A percentile compares a stretch with the other conserved stretches of the same genome.
Conservation (phyloP, 2,888 invertebrate species). For the Ptychoptera albimana region DNA sequence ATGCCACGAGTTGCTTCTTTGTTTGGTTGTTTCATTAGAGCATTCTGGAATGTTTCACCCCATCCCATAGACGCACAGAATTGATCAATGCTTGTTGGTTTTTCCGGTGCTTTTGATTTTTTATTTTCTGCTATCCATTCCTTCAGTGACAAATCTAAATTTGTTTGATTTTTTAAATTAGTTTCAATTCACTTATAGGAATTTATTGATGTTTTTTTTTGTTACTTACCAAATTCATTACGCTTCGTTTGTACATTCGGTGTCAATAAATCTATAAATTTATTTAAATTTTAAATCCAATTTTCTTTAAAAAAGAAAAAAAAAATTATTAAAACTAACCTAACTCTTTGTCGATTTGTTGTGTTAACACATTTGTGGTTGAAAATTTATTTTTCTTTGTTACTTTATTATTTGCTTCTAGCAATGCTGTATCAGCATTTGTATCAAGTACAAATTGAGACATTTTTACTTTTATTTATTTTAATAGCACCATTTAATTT, state of each 20-base stretch:
- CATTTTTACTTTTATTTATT: conserved; percentile 13
- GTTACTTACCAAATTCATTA: no score
- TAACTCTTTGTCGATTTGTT: not conserved
- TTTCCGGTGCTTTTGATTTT: not conserved
- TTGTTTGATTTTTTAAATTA: no score
- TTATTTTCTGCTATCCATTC: no score
- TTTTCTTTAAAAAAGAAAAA: not conserved
- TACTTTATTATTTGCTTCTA: conserved; percentile 6
- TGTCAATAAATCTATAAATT: not conserved
- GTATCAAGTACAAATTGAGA: conserved; percentile 22
- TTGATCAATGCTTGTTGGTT: conserved; percentile 14
- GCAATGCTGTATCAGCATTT: conserved; percentile 19
- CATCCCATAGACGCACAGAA: conserved; percentile 15
- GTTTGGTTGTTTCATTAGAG: conserved; percentile 12
- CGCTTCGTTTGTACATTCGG: not conserved
- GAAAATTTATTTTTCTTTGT: not conserved
- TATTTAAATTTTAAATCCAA: not conserved
- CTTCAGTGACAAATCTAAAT: not conserved
- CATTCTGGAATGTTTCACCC: conserved; percentile 7
- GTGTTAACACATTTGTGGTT: not conserved
- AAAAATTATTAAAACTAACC: not conserved
- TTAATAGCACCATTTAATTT: not conserved
- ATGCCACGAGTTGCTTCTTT: conserved; percentile 12
- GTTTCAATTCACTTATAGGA: no score
- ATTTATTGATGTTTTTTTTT: not conserved